phyloP scores from a whole-genome alignment of 2,888 invertebrate genomes.

The Apamea monoglypha region DNA sequence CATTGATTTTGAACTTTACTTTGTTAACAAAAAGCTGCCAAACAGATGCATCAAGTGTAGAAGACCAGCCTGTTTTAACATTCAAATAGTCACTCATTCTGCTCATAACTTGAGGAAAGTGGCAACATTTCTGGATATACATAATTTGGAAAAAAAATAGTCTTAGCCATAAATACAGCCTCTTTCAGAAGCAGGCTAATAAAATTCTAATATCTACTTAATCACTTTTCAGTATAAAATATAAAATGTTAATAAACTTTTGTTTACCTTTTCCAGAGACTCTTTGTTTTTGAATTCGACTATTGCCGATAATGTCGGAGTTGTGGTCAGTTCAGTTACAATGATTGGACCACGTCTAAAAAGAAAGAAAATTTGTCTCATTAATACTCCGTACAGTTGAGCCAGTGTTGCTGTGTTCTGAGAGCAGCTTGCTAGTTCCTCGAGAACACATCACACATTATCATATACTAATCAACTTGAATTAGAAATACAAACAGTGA shows the following conservation, averaged over 20 bases:
- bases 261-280: conserved; percentile 90
- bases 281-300: conserved; percentile 91
- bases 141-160: conserved; percentile 83
- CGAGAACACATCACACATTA: conserved; percentile 74
- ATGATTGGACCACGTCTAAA: conserved; percentile 91
- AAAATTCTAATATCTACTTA: conserved; percentile 69
- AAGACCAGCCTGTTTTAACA: conserved; percentile 86
- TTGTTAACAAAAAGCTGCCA: conserved; percentile 62
- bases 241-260: conserved; percentile 87
- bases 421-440: conserved; percentile 78
- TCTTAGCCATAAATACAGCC: conserved; percentile 78
- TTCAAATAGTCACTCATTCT: conserved; percentile 89
- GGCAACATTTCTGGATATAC: conserved; percentile 63
- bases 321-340: conserved; percentile 90
- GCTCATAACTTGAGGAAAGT: conserved; percentile 75
- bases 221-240: conserved; percentile 73
- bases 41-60: conserved; percentile 72
- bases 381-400: conserved; percentile 84
- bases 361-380: conserved; percentile 88
- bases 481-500: conserved; percentile 68
- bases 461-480: conserved; percentile 63
- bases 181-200: conserved; percentile 70
- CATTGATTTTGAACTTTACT: conserved; percentile 67
- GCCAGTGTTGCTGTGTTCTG: conserved; percentile 72
- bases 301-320: conserved; percentile 90